Evolutionary conservation across 2,797 vertebrate genomes (phyloP).

Genomic region (Australoheros facetus): DNA sequence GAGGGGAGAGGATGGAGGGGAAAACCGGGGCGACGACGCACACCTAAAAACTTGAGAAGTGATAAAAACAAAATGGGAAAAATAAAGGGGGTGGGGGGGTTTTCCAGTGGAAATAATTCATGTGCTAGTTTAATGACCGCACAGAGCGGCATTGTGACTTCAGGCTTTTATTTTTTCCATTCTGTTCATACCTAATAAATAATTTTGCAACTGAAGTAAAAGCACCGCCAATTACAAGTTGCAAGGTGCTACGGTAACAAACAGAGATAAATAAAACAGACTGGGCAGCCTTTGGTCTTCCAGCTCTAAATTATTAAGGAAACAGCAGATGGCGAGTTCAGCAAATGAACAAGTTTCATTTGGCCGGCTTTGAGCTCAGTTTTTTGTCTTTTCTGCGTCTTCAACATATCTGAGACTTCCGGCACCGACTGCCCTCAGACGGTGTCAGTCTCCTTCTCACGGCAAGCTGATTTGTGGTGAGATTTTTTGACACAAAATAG

Average conservation of each 20-base stretch:
- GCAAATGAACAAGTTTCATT: slow-evolving; percentile 30
- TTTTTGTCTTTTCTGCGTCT: slow-evolving; percentile 16
- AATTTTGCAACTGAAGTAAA: slow-evolving; percentile 14
- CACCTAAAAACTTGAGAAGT: slow-evolving; percentile 48
- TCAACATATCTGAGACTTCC: slow-evolving; percentile 22
- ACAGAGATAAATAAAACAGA: slow-evolving; percentile 44
- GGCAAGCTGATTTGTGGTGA: slow-evolving; percentile 66
- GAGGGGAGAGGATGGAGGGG: slow-evolving; percentile 3
- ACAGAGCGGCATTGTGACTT: slow-evolving; percentile 29
- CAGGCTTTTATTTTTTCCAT: slow-evolving; percentile 4
- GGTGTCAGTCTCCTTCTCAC: slow-evolving; percentile 50
- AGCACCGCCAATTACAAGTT: slow-evolving; percentile 18
- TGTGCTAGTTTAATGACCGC: slow-evolving; percentile 4
- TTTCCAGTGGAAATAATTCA: slow-evolving; percentile 47
- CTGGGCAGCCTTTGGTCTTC: slow-evolving; percentile 37
- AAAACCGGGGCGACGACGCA: not conserved
- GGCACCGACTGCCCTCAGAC: slow-evolving; percentile 32
- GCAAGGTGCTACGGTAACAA: slow-evolving; percentile 32
- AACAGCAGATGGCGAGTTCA: slow-evolving; percentile 44
- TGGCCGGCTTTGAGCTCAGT: slow-evolving; percentile 17
- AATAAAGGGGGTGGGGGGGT: not conserved
- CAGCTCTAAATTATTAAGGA: slow-evolving; percentile 59
- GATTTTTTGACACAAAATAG: slow-evolving; percentile 68
- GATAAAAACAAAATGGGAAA: slow-evolving; percentile 59
- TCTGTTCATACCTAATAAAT: slow-evolving; percentile 33